Conservation (phyloP, 2,113 vertebrate genomes). For the Salminus brasiliensis region DNA sequence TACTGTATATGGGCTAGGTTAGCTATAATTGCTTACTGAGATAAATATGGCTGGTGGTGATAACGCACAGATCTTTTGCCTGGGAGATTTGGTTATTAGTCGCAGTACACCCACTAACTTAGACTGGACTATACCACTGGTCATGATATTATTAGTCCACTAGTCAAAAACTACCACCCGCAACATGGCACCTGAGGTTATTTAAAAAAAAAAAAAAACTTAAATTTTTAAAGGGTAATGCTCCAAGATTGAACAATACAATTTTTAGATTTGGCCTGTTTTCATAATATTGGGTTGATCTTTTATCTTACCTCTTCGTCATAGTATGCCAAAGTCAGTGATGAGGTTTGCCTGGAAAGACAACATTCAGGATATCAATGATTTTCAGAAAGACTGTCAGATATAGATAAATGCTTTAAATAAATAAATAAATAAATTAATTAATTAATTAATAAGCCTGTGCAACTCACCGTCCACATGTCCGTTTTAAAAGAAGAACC, state of each 20-base stretch:
- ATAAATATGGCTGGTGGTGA: too few species aligned
- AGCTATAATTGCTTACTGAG: too few species aligned
- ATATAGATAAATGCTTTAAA: background rate
- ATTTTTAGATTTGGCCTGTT: too few species aligned
- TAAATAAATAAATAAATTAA: too few species aligned
- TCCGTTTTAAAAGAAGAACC: background rate
- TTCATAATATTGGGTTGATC: background rate
- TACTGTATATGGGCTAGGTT: too few species aligned
- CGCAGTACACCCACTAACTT: too few species aligned
- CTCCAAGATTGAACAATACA: background rate
- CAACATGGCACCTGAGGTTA: too few species aligned
- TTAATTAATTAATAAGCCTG: too few species aligned
- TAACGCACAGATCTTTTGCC: too few species aligned
- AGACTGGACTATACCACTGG: background rate
- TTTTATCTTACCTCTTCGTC: background rate
- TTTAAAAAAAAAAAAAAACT: background rate
- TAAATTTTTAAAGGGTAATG: background rate
- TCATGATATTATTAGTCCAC: background rate
- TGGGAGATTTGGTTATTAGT: too few species aligned
- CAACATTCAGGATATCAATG: background rate
- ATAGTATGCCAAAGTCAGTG: too few species aligned
- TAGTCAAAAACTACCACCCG: too few species aligned
- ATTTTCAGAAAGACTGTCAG: background rate
- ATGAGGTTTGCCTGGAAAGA: background rate
- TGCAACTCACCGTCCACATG: background rate